These are phyloP conservation scores for Calcarius lapponicus DNA, from an alignment of 2,797 vertebrate genomes.

Conservation along the genomic window DNA sequence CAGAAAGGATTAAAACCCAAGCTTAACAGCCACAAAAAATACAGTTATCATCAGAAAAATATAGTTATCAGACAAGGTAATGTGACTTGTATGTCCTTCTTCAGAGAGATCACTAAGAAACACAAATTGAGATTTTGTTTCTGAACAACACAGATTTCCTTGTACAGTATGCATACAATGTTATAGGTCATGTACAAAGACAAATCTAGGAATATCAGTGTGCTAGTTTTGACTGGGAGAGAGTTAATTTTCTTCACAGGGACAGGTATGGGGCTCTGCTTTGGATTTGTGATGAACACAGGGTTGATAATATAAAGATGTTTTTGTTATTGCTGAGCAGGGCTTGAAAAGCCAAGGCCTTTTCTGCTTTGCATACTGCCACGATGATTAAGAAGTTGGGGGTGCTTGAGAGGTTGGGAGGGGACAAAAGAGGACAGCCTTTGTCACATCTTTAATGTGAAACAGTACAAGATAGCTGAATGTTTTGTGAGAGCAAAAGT, in stretches of 20 bases:
- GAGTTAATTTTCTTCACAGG: not conserved
- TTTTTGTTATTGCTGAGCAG: not conserved
- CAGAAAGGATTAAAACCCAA: not conserved
- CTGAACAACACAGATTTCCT: not conserved
- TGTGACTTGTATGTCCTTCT: not conserved
- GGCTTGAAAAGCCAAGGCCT: not conserved
- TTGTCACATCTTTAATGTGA: not conserved
- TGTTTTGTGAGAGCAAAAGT: not conserved
- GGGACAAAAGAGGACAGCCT: not conserved
- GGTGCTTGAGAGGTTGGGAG: not conserved
- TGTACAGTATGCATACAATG: not conserved
- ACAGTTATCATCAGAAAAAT: not conserved
- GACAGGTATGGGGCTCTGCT: not conserved
- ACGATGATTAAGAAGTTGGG: rapidly evolving
- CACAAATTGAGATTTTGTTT: not conserved
- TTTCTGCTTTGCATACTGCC: not conserved
- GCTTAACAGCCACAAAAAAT: not conserved
- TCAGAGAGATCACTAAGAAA: not conserved
- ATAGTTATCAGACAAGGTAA: not conserved
- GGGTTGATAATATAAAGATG: not conserved
- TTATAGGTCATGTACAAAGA: not conserved
- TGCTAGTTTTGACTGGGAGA: not conserved
- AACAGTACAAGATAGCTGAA: not conserved
- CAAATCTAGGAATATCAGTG: not conserved
- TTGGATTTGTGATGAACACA: not conserved